A percentile compares a stretch with the other conserved stretches of the same genome.
Conservation (phyloP, 2,113 vertebrate genomes). For the Canis aureus region DNA sequence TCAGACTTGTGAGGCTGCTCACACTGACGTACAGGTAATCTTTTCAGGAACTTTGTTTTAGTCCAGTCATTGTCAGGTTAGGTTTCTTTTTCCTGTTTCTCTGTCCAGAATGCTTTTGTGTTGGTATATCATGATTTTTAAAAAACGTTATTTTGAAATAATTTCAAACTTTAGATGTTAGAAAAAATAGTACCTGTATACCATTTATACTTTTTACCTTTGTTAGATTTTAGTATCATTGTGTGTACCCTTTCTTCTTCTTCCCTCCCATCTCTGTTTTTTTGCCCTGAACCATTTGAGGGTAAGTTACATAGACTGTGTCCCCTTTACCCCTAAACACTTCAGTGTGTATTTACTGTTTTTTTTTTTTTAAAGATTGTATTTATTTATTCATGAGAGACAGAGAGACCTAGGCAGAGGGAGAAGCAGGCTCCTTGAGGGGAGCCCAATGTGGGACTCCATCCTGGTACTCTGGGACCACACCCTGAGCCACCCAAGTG, state of each 20-base stretch:
- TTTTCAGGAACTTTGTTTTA: neutral
- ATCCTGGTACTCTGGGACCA: too few species aligned
- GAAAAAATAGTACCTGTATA: neutral
- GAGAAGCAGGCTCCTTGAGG: too few species aligned
- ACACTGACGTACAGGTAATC: fast-evolving
- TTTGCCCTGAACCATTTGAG: neutral
- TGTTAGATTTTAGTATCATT: neutral
- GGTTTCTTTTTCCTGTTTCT: neutral
- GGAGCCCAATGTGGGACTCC: too few species aligned
- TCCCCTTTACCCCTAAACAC: neutral
- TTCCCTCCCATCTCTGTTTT: neutral
- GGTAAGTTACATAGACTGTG: neutral
- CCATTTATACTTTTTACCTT: neutral
- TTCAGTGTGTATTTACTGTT: neutral
- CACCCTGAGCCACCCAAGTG: too few species aligned
- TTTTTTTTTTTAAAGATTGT: too few species aligned
- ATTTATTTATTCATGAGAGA: too few species aligned
- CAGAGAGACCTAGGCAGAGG: too few species aligned
- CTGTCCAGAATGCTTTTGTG: neutral
- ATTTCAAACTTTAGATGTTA: constrained; percentile 2
- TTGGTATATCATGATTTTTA: neutral
- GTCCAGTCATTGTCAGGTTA: neutral
- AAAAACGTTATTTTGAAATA: neutral
- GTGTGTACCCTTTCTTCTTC: neutral
- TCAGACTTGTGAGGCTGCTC: neutral